Percentiles rank a stretch among this genome's conserved stretches.
These are phyloP conservation scores for Mola mola DNA, from an alignment of 2,113 vertebrate species.

Conservation along the genomic window DNA sequence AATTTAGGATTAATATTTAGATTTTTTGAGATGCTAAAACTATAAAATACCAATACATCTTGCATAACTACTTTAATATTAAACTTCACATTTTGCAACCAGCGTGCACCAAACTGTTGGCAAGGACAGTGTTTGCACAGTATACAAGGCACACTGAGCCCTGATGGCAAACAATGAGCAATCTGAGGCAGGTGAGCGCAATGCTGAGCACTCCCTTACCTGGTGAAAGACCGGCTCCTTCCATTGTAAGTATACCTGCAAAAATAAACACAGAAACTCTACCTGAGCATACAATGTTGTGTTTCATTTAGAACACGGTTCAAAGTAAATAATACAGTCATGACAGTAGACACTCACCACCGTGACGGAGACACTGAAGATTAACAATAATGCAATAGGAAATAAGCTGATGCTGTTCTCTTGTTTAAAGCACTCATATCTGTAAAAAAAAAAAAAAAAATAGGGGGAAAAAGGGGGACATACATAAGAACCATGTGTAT, in stretches of 20 bases:
- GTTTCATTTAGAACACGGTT: no score
- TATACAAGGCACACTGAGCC: conserved; percentile 24
- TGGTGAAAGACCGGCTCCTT: conserved; percentile 98
- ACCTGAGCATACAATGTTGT: no score
- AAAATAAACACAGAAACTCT: conserved; percentile 51
- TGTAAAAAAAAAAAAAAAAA: conserved; percentile 74
- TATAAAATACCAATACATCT: no score
- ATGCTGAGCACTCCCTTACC: conserved; percentile 80
- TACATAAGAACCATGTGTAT: no score
- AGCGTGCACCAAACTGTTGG: no score
- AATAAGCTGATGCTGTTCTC: conserved; percentile 89
- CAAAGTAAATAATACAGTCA: no score
- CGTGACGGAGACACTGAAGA: conserved; percentile 93
- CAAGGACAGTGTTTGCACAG: conserved; percentile 39
- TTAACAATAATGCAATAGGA: conserved; percentile 84
- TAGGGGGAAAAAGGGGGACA: not conserved
- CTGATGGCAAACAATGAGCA: conserved; percentile 57
- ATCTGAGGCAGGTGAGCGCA: not conserved
- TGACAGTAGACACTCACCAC: conserved; percentile 88
- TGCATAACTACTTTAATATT: no score
- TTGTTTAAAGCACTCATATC: conserved; percentile 96
- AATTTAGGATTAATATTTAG: no score
- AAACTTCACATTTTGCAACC: no score
- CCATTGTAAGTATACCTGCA: conserved; percentile 93
- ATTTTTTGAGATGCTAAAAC: no score